Evolutionary conservation across 2,888 invertebrate species (phyloP), one percentile per base, ranked within the genome.

Genomic region (Dermolepida albohirtum): DNA sequence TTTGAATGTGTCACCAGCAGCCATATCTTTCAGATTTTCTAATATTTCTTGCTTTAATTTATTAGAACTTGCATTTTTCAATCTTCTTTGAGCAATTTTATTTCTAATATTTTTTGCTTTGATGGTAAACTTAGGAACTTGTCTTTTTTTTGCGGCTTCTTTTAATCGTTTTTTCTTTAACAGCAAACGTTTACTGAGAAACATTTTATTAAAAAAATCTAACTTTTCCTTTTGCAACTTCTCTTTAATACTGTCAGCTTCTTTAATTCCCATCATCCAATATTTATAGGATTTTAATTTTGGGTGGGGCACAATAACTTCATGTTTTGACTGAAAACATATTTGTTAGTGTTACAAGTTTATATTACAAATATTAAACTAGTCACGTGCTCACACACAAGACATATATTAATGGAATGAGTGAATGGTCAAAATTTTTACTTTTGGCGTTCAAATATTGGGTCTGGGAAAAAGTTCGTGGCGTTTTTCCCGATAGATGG

Each of bases 181-280:
- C 65, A 74, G 74, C 41, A 70, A 65, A 12, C 52, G 54, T 47
- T 64, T 59, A 7, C 34, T 63, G 29, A 66, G 67, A 52, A 75
- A 72, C 71, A 73, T 70, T 5, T 74, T 65, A 34, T 69, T 70
- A 68, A 89, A 86, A 66, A 85, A 83, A 49, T 87, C 85, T 49
- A 89, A 84, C 70, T 91, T 85, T n/a, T 89, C 82, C 47, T 86
- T 81, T 67, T 87, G 84, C 11, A 87, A 85, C 77, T 88, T 85
- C 10, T 84, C 78, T 2, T 88, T 81, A 6, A 94, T 84, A 59
- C 84, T 84, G 75, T 91, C 90, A 0, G 94, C 93, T 83, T 94
- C 94, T n/a, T 86, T 85, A 0, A 94, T 88, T 0, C 94, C 94
- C 51, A 86, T 83, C 40, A 87, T 85, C 94, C 95, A 95, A 64